Evolutionary conservation across 2,113 vertebrate species (phyloP).

Genomic region (Apus apus): DNA sequence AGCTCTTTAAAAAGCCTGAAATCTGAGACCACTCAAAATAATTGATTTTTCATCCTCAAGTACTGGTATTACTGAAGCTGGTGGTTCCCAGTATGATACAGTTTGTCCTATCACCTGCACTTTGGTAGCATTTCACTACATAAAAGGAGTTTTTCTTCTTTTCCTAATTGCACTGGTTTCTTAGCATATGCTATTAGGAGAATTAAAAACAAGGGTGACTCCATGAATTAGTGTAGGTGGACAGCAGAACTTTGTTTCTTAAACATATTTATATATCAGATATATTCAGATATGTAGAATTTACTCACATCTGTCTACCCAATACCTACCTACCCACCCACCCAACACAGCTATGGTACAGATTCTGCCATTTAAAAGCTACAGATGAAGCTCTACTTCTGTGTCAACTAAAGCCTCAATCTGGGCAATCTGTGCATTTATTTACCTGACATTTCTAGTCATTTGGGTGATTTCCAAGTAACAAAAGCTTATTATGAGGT

Average conservation of each 20-base stretch:
- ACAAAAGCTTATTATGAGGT: not conserved
- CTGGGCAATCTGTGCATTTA: not conserved
- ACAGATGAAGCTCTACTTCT: not conserved
- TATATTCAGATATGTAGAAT: not conserved
- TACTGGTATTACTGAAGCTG: not conserved
- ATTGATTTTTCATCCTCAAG: slow-evolving; percentile 28
- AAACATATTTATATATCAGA: not conserved
- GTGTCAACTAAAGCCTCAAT: not conserved
- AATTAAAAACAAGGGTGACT: not conserved
- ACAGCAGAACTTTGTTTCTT: not conserved
- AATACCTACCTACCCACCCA: not conserved
- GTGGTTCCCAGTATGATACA: not conserved
- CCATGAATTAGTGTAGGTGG: not conserved
- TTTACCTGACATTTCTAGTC: not conserved
- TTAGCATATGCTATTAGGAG: not conserved
- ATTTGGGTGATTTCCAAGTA: not conserved
- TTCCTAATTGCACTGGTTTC: not conserved
- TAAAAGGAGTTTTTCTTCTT: not conserved
- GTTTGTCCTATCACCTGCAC: not conserved
- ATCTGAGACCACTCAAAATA: not conserved
- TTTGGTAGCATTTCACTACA: not conserved
- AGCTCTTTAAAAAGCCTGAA: slow-evolving; percentile 17
- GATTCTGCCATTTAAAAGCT: not conserved
- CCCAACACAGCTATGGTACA: not conserved
- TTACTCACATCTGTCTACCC: not conserved